phyloP scores from a whole-genome alignment of 2,888 invertebrate genomes.

The Apotomis betuletana region DNA sequence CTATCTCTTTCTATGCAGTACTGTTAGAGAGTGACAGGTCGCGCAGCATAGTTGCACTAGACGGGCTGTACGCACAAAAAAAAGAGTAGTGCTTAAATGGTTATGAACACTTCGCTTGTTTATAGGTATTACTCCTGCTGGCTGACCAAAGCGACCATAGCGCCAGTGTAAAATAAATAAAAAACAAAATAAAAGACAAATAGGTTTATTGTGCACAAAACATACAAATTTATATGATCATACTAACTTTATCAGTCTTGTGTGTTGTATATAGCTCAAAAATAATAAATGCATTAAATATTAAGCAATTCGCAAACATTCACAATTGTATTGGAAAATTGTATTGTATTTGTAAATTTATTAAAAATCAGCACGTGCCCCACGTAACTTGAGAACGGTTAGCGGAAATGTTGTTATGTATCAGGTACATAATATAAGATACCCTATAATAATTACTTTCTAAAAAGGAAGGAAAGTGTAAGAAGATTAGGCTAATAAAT shows the following conservation, averaged over 20 bases:
- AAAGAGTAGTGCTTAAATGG: no score
- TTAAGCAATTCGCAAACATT: conserved; percentile 68
- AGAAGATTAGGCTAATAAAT: conserved; percentile 4
- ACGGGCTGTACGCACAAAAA: no score
- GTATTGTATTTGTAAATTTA: conserved; percentile 35
- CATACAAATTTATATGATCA: conserved; percentile 74
- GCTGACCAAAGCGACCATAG: conserved; percentile 43
- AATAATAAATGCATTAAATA: conserved; percentile 72
- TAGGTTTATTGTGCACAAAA: conserved; percentile 82
- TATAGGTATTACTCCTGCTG: no score
- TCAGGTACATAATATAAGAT: conserved; percentile 37
- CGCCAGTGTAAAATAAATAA: conserved; percentile 60
- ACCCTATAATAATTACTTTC: conserved; percentile 11
- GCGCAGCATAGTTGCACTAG: no score
- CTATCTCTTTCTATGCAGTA: no score
- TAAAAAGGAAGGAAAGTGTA: background rate
- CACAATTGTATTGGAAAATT: conserved; percentile 49
- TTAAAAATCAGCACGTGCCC: conserved; percentile 26
- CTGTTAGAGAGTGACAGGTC: no score
- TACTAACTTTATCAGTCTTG: conserved; percentile 80
- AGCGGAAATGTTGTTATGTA: conserved; percentile 13
- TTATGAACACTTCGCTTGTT: no score
- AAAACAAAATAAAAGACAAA: conserved; percentile 74
- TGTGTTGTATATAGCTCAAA: conserved; percentile 81
- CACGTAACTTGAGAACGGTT: conserved; percentile 40